These are phyloP conservation scores for Loriculus beryllinus DNA, from an alignment of 2,797 vertebrate genomes.

Conservation along the genomic window DNA sequence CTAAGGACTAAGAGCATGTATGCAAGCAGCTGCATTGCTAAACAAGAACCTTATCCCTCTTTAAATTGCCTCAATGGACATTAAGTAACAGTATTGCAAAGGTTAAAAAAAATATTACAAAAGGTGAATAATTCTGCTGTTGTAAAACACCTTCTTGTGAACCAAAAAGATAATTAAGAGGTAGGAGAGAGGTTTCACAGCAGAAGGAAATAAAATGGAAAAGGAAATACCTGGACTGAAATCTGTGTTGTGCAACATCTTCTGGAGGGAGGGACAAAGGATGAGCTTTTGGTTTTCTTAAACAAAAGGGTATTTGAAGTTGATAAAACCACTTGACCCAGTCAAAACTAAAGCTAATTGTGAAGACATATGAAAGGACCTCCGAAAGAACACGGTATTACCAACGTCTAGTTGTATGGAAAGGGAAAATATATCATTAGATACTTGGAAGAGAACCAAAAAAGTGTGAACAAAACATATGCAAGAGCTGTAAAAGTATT, in stretches of 20 bases:
- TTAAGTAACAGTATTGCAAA: background rate
- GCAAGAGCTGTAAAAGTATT: background rate
- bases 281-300: background rate
- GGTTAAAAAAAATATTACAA: background rate
- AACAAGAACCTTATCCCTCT: background rate
- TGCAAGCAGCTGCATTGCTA: background rate
- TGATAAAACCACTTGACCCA: background rate
- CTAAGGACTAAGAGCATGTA: background rate
- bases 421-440: background rate
- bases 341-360: background rate
- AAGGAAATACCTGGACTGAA: background rate
- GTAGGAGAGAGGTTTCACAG: background rate
- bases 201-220: background rate
- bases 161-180: background rate
- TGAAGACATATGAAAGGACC: background rate
- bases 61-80: background rate
- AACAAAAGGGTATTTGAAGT: background rate
- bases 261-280: background rate
- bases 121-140: background rate
- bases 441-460: background rate
- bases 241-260: background rate
- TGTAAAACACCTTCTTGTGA: background rate
- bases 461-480: background rate
- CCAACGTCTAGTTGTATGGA: rapidly evolving
- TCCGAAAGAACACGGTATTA: background rate